Base-by-base conservation (phyloP, 2,797 vertebrate species). In the Mareca strepera region DNA sequence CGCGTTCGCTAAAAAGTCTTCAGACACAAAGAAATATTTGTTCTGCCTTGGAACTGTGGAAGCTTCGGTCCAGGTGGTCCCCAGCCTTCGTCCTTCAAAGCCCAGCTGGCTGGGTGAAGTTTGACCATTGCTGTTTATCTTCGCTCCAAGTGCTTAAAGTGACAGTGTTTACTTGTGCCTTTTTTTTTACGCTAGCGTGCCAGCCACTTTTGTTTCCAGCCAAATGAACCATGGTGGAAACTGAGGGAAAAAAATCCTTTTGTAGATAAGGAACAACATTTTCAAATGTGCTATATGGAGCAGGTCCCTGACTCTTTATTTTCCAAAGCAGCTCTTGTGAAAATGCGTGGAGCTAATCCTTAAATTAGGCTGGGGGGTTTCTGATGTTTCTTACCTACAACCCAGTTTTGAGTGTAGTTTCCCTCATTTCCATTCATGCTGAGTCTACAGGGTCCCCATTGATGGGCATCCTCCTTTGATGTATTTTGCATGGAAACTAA, bases 401-500 rank as follows among this genome's bases (percentile, higher is more conserved):
- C 4, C 2, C 13, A 58, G 69, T 93, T 95, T 83, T 59, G 81
- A 82, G 90, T 20, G 28, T 72, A 75, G 25, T 82, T 97, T 96
- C 93, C 52, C 25, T 62, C 4, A 25, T 86, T 16, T 77, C 90
- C 50, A 88, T 83, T 48, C 84, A 84, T 84, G 18, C 39, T 72
- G 90, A n/a, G 60, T 85, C 94, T 33, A 37, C 18, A 29, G 66
- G 74, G 28, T 94, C 59, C 92, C 59, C 17, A 33, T 88, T 92
- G 85, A 76, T 48, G 89, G 22, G 83, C 86, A 20, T 86, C 64
- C 35, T 91, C 73, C 87, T 95, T 94, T 96, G 72, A 89, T 96
- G 44, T 82, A 50, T 86, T 96, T 87, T 94, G 39, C 58, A 2
- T 63, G 76, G 94, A 96, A 97, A 84, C 77, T 88, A 70, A 94